Evolutionary conservation across 2,888 invertebrate genomes (phyloP), one percentile per base, ranked within the genome.

Genomic region (Cerceris rybyensis): DNA sequence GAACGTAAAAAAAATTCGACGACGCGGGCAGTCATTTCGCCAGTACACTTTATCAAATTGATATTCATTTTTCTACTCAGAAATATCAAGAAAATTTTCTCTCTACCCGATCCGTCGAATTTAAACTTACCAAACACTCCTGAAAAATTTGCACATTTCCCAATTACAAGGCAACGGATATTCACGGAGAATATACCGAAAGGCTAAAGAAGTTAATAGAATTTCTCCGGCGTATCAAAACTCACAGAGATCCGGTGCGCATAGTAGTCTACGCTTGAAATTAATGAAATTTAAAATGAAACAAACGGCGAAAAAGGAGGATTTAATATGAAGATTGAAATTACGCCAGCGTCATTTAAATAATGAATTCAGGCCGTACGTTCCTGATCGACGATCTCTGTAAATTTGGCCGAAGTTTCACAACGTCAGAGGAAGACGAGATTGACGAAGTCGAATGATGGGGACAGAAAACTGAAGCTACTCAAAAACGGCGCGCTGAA

Each of bases 401-500:
- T 50, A 61, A 57, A 59, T 71, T 59, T 57, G 46, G 70, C 72
- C 66, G 75, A 49, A 52, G 16, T 55, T 59, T 65, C 41, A 55
- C 58, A 79, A 63, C 46, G 60, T 64, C 67, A 55, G 50, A 71
- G 83, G 80, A 78, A 70, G 80, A 75, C 80, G 75, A 75, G 71
- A 75, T 74, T 75, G 63, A 57, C 68, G 69, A 68, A 42, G 49
- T 39, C 16, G n/a, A 11, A n/a, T 58, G 43, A 17, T 16, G n/a
- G 39, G 17, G 14, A n/a, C 11, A 46, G 70, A 58, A 64, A 67
- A 57, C 57, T 73, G 55, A 42, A 92, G 90, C 93, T 93, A 92
- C 93, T 94, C 95, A 92, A 95, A 95, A 94, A 83, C 93, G 92
- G 84, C 96, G 96, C 86, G 80, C 82, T 43, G 96, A 95, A 93